phyloP scores from a whole-genome alignment of 2,888 invertebrate genomes.

The Agrilus mali region DNA sequence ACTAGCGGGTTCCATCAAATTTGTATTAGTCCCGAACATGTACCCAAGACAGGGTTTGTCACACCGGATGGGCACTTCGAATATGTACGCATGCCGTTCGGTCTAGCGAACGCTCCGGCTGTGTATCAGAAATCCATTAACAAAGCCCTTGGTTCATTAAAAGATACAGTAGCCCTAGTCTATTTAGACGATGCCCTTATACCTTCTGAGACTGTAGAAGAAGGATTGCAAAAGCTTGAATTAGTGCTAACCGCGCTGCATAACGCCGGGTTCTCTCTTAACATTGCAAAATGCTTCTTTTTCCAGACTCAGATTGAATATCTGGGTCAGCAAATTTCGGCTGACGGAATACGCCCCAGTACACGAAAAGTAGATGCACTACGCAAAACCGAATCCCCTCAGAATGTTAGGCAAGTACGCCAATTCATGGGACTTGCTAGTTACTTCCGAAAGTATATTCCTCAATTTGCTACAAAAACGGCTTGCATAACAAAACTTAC shows the following conservation, averaged over 20 bases:
- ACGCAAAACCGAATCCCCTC: constrained; percentile 4
- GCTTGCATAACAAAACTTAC: constrained; percentile 11
- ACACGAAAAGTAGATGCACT: constrained; percentile 7
- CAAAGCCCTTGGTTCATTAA: neutral
- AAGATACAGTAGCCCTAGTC: neutral
- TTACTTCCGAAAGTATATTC: constrained; percentile 16
- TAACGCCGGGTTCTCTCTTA: constrained; percentile 7
- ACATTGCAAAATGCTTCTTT: constrained; percentile 9
- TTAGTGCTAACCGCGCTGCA: neutral
- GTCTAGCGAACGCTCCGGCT: constrained; percentile 3
- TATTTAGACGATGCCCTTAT: constrained; percentile 1
- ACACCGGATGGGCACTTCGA: neutral
- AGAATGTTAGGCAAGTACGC: constrained; percentile 8
- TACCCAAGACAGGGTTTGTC: constrained; percentile 1
- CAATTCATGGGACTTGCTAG: too few species aligned
- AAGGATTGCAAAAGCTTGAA: neutral
- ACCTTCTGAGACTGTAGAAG: neutral
- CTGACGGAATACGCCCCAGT: constrained; percentile 7
- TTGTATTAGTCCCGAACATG: constrained; percentile 13
- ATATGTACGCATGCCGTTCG: constrained; percentile 1
- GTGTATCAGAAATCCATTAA: constrained; percentile 5
- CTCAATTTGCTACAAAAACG: constrained; percentile 13
- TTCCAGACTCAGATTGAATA: constrained; percentile 7
- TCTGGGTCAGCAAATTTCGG: constrained; percentile 6
- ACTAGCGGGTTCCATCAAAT: constrained; percentile 22